Evolutionary conservation across 2,888 invertebrate genomes (phyloP).

Genomic region (Pandemis heparana): DNA sequence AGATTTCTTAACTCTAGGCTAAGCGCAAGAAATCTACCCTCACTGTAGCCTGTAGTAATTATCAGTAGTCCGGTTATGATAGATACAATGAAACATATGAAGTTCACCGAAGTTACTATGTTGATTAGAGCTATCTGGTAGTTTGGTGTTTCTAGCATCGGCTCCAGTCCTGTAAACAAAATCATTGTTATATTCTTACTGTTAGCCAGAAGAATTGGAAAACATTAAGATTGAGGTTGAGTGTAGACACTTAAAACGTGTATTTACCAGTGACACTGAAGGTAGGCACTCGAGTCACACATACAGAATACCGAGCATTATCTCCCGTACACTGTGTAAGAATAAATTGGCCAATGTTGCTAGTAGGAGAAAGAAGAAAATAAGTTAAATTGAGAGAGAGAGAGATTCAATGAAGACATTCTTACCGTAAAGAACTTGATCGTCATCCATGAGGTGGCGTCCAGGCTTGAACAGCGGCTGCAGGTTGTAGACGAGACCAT

Average conservation of each 20-base stretch:
- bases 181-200: neutral
- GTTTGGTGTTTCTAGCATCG: conserved; percentile 33
- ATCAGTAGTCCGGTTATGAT: conserved; percentile 23
- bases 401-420: neutral
- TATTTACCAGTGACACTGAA: too few species aligned
- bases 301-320: too few species aligned
- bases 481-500: conserved; percentile 42
- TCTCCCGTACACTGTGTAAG: too few species aligned
- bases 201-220: too few species aligned
- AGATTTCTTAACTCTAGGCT: conserved; percentile 12
- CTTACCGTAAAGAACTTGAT: conserved; percentile 21
- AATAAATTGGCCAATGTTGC: too few species aligned
- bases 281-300: too few species aligned
- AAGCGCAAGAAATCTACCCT: conserved; percentile 3
- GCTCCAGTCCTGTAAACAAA: conserved; percentile 22
- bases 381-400: too few species aligned
- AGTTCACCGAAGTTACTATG: conserved; percentile 17
- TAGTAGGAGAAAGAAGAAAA: too few species aligned
- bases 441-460: conserved; percentile 39
- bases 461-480: conserved; percentile 45
- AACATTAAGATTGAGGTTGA: too few species aligned
- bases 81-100: conserved; percentile 15
- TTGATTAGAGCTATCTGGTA: conserved; percentile 23
- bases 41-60: conserved; percentile 29
- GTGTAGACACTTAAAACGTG: too few species aligned